Percentiles rank a stretch among this genome's conserved stretches.
Conservation (phyloP, 2,888 invertebrate species). For the Lasioglossum figueresi region DNA sequence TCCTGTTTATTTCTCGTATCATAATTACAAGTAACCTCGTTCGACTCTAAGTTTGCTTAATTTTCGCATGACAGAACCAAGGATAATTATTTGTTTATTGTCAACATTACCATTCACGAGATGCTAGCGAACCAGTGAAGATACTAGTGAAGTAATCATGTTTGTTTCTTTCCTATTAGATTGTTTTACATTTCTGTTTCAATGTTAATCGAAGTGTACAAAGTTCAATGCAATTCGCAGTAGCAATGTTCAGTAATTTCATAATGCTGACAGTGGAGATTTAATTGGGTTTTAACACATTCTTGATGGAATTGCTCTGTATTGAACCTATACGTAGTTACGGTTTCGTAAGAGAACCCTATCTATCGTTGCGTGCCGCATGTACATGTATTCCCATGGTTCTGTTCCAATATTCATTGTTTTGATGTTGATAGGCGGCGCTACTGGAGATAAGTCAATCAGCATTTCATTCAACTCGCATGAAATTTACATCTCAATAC, state of each 20-base stretch:
- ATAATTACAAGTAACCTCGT: not conserved
- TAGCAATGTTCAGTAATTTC: not conserved
- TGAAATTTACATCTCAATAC: not conserved
- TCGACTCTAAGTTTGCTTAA: not conserved
- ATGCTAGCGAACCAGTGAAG: too few species aligned
- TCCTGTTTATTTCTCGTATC: not conserved
- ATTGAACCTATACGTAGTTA: not conserved
- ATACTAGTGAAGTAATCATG: too few species aligned
- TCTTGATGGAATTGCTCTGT: not conserved
- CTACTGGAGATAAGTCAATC: not conserved
- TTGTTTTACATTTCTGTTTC: not conserved
- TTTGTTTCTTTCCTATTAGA: not conserved
- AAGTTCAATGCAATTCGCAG: not conserved
- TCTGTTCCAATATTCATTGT: not conserved
- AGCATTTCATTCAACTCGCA: slow-evolving; percentile 12
- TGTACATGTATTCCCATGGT: not conserved
- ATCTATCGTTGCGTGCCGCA: not conserved
- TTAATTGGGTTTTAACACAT: not conserved
- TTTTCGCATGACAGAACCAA: not conserved
- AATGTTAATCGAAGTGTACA: not conserved
- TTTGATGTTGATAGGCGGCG: not conserved
- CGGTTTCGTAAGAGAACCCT: not conserved
- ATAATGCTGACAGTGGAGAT: not conserved
- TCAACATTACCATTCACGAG: not conserved
- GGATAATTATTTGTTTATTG: not conserved